Conservation (phyloP, 2,888 invertebrate genomes). For the Stenolophus ochropezus region DNA sequence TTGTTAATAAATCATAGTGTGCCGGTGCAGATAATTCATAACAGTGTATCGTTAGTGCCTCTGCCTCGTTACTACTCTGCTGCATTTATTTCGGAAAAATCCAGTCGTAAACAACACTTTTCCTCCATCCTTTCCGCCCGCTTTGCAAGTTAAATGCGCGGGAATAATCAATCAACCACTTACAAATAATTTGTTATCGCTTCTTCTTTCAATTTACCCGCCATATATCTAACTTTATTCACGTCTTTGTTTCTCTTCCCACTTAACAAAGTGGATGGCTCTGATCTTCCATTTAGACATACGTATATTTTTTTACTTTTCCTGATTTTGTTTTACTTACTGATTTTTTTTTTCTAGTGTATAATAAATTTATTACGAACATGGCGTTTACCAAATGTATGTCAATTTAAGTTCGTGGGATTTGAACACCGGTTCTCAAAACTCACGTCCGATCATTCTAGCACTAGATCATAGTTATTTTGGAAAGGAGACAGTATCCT, state of each 20-base stretch:
- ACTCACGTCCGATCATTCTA: too few relatives aligned
- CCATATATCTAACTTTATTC: background rate
- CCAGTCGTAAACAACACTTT: slow-evolving; percentile 32
- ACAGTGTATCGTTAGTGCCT: slow-evolving; percentile 43
- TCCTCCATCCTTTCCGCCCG: slow-evolving; percentile 8
- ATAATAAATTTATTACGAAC: too few relatives aligned
- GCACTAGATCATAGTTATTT: too few relatives aligned
- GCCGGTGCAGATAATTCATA: slow-evolving; percentile 38
- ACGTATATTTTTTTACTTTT: too few relatives aligned
- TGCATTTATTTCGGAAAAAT: slow-evolving; percentile 9
- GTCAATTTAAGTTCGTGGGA: too few relatives aligned
- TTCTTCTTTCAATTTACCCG: background rate
- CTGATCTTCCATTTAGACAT: too few relatives aligned
- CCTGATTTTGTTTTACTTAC: too few relatives aligned
- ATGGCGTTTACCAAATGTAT: too few relatives aligned
- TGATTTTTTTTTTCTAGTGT: too few relatives aligned
- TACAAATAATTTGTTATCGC: slow-evolving; percentile 1
- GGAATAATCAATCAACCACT: slow-evolving; percentile 15
- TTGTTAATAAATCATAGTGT: slow-evolving; percentile 48
- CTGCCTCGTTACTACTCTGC: background rate
- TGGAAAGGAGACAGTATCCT: too few relatives aligned
- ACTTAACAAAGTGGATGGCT: too few relatives aligned
- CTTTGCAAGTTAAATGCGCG: slow-evolving; percentile 9
- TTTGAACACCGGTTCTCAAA: too few relatives aligned
- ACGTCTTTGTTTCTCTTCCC: background rate